Evolutionary conservation across 2,797 vertebrate species (phyloP).

Genomic region (Brachyrhaphis roseni): DNA sequence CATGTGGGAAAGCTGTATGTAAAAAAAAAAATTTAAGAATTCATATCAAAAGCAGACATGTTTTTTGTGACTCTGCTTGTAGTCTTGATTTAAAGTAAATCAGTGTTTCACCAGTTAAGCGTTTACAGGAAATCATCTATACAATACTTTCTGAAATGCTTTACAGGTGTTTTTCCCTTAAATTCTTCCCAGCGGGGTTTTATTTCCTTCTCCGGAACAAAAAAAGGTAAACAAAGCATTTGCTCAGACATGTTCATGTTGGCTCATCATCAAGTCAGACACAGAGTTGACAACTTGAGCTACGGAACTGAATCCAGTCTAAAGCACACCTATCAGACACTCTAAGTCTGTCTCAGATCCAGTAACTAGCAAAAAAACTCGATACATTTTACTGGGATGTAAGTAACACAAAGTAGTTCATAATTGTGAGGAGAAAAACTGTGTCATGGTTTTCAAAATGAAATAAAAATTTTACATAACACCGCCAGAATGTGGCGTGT

Average conservation of each 20-base stretch:
- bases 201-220: neutral
- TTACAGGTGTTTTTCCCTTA: neutral
- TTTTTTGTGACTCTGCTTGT: neutral
- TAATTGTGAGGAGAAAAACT: neutral
- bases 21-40: neutral
- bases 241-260: neutral
- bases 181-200: neutral
- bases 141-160: neutral
- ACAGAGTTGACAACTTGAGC: neutral
- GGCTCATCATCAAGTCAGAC: neutral
- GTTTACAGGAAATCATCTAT: neutral
- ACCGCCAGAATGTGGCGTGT: neutral
- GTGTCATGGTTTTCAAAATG: neutral
- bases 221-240: neutral
- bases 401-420: neutral
- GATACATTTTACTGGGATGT: neutral
- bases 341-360: neutral
- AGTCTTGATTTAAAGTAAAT: too few species aligned
- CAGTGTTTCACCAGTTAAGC: neutral
- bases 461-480: neutral
- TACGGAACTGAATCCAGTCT: neutral
- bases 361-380: neutral
- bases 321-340: neutral
- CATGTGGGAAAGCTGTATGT: neutral
- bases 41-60: neutral